Conservation (phyloP, 2,888 invertebrate species). For the Hirtodrosophila duncani region DNA sequence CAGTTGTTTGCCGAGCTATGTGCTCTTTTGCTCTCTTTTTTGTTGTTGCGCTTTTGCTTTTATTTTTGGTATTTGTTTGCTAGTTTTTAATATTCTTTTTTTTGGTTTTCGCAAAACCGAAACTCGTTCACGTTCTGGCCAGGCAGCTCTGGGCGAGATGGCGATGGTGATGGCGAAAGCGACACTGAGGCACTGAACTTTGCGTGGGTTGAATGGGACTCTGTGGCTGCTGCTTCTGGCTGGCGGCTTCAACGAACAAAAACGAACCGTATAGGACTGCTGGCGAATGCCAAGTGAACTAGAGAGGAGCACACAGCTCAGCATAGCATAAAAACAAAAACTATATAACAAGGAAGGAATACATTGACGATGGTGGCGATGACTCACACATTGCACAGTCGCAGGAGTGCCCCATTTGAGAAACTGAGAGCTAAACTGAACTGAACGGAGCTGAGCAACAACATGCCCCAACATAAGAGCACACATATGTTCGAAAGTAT, state of each 20-base stretch:
- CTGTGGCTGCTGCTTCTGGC: constrained; percentile 9
- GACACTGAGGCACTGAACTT: constrained; percentile 53
- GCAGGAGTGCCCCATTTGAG: constrained; percentile 40
- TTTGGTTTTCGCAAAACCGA: constrained; percentile 11
- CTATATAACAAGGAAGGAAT: constrained; percentile 32
- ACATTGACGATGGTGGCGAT: constrained; percentile 40
- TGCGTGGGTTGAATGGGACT: constrained; percentile 39
- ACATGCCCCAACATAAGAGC: constrained; percentile 17
- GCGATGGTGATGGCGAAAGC: constrained; percentile 16
- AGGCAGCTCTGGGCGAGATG: constrained; percentile 19
- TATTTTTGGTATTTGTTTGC: too few species aligned
- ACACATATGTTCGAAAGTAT: too few species aligned
- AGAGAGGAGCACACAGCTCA: constrained; percentile 14
- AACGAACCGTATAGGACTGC: constrained; percentile 34
- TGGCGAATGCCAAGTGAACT: constrained; percentile 25
- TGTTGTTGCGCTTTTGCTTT: too few species aligned
- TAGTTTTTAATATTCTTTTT: constrained; percentile 10
- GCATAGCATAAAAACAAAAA: constrained; percentile 41
- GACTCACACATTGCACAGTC: constrained; percentile 52
- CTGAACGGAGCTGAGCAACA: background rate
- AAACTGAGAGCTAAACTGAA: constrained; percentile 3
- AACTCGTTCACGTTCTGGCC: constrained; percentile 47
- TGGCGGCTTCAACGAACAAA: constrained; percentile 4
- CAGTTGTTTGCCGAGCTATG: too few species aligned
- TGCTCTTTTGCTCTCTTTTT: background rate